Evolutionary conservation across 64 coral and sea anemone genomes (phyloP), one percentile per base, ranked within the genome.

Genomic region (Stylophora pistillata): DNA sequence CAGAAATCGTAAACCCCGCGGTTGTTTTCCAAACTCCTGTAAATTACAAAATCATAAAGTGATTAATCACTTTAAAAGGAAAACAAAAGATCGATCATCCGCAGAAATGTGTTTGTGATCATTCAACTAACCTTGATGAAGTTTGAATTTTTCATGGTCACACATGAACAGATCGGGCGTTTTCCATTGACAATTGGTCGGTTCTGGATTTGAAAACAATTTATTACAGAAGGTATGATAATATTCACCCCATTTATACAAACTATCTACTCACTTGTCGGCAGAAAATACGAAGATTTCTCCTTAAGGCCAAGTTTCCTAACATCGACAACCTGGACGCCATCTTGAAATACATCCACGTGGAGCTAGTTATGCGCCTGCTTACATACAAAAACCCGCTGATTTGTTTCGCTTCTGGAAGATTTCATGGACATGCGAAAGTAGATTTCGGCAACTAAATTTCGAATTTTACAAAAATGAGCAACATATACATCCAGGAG

Each of bases 401-500:
- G 61, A 21, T 9, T 64, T 64, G 10, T 64, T 64, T 64, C 23
- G 37, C 7, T 47, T 47, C 37, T 47, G 37, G 61, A 64, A 64
- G 61, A 17, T 23, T 64, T 7, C 23, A 64, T 21, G 20, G 20
- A 64, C 61, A n/a, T 0, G 5, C 15, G 21, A 16, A 63, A 47
- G 21, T 17, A 63, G 17, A 18, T 17, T 1, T 25, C 5, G 20
- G 1, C 23, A 68, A 27, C 13, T 47, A 41, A 23, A 15, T 37
- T 53, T 23, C 34, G 4, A 53, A 14, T 70, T 54, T 53, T 68
- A 13, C 16, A 29, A 55, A 78, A 63, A 95, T 98, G 96, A 98
- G 96, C 55, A 98, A 98, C 58, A 98, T 98, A 80, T 98, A 98
- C 76, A 98, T 98, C 33, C 96, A 98, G 52, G 96, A 98, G 78